phyloP scores from a whole-genome alignment of 1,140 invertebrate species.

The Dendroctonus ponderosae region DNA sequence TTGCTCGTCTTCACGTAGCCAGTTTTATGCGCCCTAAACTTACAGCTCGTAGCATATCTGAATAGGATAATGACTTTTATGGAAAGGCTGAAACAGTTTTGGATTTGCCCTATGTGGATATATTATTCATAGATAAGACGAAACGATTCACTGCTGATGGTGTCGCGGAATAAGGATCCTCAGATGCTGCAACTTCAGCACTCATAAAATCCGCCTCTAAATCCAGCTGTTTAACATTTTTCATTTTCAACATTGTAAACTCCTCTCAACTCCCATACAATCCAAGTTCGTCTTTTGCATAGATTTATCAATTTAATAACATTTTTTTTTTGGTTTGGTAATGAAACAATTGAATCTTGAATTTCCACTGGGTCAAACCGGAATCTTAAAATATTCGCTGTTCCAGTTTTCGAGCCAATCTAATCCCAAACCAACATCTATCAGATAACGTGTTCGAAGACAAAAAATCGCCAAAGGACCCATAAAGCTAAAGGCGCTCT shows the following conservation, averaged over 20 bases:
- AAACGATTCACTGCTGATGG: conserved; percentile 1
- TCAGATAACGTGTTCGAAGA: conserved; percentile 8
- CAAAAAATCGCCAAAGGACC: conserved; percentile 9
- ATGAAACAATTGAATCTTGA: too few relatives aligned
- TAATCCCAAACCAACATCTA: conserved; percentile 2
- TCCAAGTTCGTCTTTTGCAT: too few relatives aligned
- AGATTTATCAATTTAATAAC: too few relatives aligned
- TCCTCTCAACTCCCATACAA: too few relatives aligned
- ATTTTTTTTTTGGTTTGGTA: too few relatives aligned
- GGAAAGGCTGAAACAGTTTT: conserved; percentile 10
- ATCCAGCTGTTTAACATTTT: too few relatives aligned
- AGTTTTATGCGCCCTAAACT: conserved; percentile 19
- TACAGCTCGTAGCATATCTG: conserved; percentile 11
- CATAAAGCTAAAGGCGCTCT: conserved; percentile 5
- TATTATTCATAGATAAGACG: conserved; percentile 10
- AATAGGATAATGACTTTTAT: conserved; percentile 24
- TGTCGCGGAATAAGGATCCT: too few relatives aligned
- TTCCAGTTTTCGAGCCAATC: background rate
- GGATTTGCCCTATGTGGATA: conserved; percentile 12
- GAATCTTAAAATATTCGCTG: too few relatives aligned
- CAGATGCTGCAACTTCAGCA: too few relatives aligned
- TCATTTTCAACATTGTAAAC: too few relatives aligned
- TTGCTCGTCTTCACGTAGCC: conserved; percentile 20
- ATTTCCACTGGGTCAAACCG: too few relatives aligned
- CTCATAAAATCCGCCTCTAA: too few relatives aligned